A percentile compares a stretch with the other conserved stretches of the same genome.
Conservation (phyloP, 92 coral and sea anemone species). For the Parazoanthus swiftii region DNA sequence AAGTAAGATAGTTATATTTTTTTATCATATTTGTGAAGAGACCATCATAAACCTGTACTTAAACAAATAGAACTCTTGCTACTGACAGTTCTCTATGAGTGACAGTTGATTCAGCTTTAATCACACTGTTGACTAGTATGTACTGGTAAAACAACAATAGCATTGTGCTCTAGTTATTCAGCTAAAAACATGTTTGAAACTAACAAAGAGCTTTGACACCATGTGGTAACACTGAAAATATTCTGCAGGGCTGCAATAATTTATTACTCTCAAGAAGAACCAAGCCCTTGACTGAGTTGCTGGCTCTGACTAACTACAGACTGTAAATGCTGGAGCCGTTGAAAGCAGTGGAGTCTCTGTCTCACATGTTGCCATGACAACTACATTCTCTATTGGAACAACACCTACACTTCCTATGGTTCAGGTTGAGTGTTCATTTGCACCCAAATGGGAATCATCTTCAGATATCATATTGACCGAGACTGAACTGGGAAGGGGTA, state of each 20-base stretch:
- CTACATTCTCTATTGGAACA: conserved; percentile 9
- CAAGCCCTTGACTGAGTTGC: conserved; percentile 10
- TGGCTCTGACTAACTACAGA: conserved; percentile 10
- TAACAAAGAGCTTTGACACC: too few relatives aligned
- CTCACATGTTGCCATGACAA: conserved; percentile 30
- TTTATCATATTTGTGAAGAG: too few relatives aligned
- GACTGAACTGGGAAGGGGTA: conserved; percentile 45
- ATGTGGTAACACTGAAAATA: too few relatives aligned
- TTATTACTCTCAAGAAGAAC: background rate
- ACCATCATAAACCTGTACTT: too few relatives aligned
- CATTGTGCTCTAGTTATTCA: too few relatives aligned
- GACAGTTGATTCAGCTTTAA: too few relatives aligned
- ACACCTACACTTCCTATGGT: conserved; percentile 16
- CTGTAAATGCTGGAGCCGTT: conserved; percentile 10
- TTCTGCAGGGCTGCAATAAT: background rate
- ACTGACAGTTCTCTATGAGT: too few relatives aligned
- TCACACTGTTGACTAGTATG: too few relatives aligned
- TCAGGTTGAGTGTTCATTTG: conserved; percentile 7
- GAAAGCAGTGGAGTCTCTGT: conserved; percentile 8
- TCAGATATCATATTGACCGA: conserved; percentile 36
- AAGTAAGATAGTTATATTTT: too few relatives aligned
- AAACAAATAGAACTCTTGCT: too few relatives aligned
- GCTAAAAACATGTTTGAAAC: too few relatives aligned
- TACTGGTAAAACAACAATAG: too few relatives aligned
- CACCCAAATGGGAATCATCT: conserved; percentile 16